Evolutionary conservation across 2,113 vertebrate genomes (phyloP), one percentile per base, ranked within the genome.

Genomic region (Lonchura striata): DNA sequence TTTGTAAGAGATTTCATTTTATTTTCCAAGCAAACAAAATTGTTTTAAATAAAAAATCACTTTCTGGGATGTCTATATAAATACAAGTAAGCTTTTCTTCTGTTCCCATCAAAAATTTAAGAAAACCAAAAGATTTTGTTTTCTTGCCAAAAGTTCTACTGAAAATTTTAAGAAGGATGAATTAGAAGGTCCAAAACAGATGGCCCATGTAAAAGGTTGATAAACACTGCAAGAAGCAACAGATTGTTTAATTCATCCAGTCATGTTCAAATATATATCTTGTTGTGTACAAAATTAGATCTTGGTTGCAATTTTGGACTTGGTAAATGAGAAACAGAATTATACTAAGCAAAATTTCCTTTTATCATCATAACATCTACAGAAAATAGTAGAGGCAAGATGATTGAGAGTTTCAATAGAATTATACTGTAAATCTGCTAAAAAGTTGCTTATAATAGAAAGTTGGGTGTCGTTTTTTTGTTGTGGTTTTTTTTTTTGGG

Each of bases 181-280:
- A 82, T 94, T 91, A 60, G 87, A 96, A 96, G 49, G 57, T 47
- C 44, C 86, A 74, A 94, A 95, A 71, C 46, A 79, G 82, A 82
- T 42, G 57, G 22, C 3, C 14, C n/a, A 14, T 53, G 65, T 82
- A 97, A 95, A 95, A 80, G 21, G 60, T 69, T 70, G 33, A 56
- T 60, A 91, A 52, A 76, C 3, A 78, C n/a, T 39, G 82, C 13
- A 60, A 49, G 27, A 88, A 79, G 9, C 27, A 72, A 52, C 50
- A 89, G 56, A 80, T 21, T 52, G 21, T 64, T 78, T 74, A 83
- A 80, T 78, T 71, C 46, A 84, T 75, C 33, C 27, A 78, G 47
- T 78, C 56, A 60, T 30, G 37, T 87, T 85, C 70, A 91, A 70
- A 83, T 47, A 60, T 28, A 7, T 50, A 54, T 53, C 28, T 71